Base-by-base conservation (phyloP, 2,113 vertebrate species). In the Calypte anna region DNA sequence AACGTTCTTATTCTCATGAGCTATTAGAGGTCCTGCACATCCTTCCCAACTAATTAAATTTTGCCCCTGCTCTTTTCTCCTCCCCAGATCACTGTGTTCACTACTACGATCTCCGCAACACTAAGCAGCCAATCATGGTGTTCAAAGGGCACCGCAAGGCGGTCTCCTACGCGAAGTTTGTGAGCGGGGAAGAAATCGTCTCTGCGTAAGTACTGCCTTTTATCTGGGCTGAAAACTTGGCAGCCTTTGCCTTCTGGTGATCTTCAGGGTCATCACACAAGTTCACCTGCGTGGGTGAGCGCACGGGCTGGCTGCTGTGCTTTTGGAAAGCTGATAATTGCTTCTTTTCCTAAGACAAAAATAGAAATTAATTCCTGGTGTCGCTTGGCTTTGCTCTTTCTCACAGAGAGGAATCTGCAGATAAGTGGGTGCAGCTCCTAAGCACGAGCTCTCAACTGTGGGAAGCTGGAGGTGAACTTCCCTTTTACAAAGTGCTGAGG, bases 31-130 rank as follows among this genome's bases (percentile, higher is more conserved):
- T 24, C 10, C 33, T 3, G 2, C 43, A 24, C n/a, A 7, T 31
- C 63, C 46, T 68, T 76, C 25, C 30, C 31, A 43, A 1, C 18
- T 82, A 57, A 78, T 75, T 1, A 53, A 57, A 30, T 67, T n/a
- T 75, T 86, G 4, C 36, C 67, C 28, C 51, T 94, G 33, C 24
- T 44, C 18, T 44, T 25, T 23, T 55, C 75, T 91, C 43, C 3
- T 38, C 66, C 87, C 6, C 97, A 99, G 99, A 99, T 98, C 99
- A 99, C 98, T 99, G 99, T 98, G 99, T 99, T 92, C 99, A 99
- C 97, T 99, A 99, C 98, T 99, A 99, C 5, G 99, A 99, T 96
- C 98, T 99, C 69, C 98, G 99, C 94, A 99, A 99, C 98, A 99
- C 99, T 98, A 99, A 99, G 91, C 99, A 99, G 96, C 99, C 99